Evolutionary conservation across 2,888 invertebrate genomes (phyloP).

Genomic region (Cephus nigrinus): DNA sequence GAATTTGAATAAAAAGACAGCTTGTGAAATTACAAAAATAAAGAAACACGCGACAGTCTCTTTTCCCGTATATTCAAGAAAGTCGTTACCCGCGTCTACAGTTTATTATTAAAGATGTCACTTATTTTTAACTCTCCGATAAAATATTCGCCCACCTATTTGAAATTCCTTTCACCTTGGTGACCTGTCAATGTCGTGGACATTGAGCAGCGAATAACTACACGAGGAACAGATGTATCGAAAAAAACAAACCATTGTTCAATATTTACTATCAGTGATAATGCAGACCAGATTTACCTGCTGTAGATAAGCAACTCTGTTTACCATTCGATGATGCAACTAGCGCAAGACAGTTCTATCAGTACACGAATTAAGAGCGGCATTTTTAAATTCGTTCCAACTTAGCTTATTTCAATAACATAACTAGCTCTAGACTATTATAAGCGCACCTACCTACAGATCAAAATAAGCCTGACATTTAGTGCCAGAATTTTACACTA

Average conservation of each 20-base stretch:
- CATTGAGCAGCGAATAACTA: background rate
- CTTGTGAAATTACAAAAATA: no score
- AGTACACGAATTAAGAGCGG: slow-evolving; percentile 25
- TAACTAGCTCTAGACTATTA: no score
- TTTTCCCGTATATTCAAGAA: no score
- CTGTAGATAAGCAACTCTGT: background rate
- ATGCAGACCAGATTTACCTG: background rate
- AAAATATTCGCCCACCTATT: background rate
- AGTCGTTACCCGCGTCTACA: no score
- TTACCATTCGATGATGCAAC: slow-evolving; percentile 30
- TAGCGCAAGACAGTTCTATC: slow-evolving; percentile 27
- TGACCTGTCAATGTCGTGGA: background rate
- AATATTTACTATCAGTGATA: background rate
- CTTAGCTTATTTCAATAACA: no score
- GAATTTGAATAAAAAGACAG: no score
- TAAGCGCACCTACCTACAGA: no score
- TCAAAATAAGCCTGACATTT: background rate
- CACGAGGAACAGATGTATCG: background rate
- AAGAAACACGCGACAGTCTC: no score
- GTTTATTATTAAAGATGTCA: no score
- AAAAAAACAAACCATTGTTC: background rate
- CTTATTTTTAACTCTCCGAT: no score
- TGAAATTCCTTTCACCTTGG: background rate
- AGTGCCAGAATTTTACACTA: background rate
- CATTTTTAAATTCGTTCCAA: no score